These are phyloP conservation scores for Buphagus erythrorhynchus DNA, from an alignment of 2,797 vertebrate species.

Conservation along the genomic window DNA sequence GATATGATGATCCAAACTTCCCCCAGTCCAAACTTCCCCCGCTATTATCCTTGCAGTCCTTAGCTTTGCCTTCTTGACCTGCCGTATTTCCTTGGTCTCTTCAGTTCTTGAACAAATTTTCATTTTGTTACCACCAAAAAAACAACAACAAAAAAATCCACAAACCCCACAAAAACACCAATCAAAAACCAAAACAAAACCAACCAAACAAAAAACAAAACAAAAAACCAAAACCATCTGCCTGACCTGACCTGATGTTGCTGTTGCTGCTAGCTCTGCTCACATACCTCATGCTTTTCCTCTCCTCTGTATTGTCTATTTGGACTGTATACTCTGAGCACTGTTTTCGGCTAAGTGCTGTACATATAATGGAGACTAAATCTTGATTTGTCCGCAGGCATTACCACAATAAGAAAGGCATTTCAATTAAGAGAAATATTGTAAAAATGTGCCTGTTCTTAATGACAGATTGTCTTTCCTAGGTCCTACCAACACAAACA, in stretches of 20 bases:
- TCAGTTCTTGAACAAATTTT: not conserved
- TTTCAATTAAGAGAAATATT: not conserved
- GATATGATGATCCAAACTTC: not conserved
- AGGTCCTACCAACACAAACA: not conserved
- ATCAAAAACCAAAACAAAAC: too few relatives aligned
- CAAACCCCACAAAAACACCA: too few relatives aligned
- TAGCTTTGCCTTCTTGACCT: not conserved
- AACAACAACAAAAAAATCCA: too few relatives aligned
- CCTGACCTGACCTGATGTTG: not conserved
- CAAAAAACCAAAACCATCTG: not conserved
- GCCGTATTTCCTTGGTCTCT: not conserved
- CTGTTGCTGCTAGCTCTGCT: not conserved
- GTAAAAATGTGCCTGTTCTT: not conserved
- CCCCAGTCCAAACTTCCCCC: not conserved
- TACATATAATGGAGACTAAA: not conserved
- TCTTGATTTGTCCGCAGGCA: not conserved
- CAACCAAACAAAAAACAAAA: not conserved
- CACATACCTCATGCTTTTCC: not conserved
- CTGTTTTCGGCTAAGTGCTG: not conserved
- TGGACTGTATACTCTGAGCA: not conserved
- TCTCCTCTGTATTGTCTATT: not conserved
- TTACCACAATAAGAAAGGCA: not conserved
- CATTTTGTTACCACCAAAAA: not conserved
- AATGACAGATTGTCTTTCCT: not conserved
- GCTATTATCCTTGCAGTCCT: fast-evolving